Evolutionary conservation across 1,140 invertebrate species (phyloP), one percentile per base, ranked within the genome.

Genomic region (Drosophila repletoides): DNA sequence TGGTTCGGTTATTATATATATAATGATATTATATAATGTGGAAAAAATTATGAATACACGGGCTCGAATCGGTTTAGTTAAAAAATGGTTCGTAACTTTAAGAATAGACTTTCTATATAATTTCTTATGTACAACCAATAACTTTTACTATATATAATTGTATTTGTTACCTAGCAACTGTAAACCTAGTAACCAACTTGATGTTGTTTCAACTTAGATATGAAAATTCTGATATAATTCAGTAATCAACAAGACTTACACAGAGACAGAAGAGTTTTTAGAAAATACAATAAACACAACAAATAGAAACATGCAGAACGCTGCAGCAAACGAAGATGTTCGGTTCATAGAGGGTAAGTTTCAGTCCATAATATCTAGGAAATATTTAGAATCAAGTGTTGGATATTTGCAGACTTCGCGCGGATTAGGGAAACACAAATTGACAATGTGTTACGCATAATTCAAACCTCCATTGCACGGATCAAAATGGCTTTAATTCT

Each of bases 401-500:
- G 14, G 9, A 21, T 33, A 4, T 10, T 7, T 7, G 2, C 12
- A 66, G 63, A 60, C 31, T 66, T 66, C 15, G 45, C 26, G 1
- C 14, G 49, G 12, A 59, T 61, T 33, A 67, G 76, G 0, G 7
- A 34, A 2, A 48, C 22, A 12, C 60, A 58, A 5, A 12, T 81
- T 2, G 63, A 69, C 10, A 60, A 70, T 34, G 72, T 76, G 4
- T n/a, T 72, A 2, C 34, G 15, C 0, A 17, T 76, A 2, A 56
- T 86, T 0, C 22, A 64, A 4, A 14, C 28, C 1, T 53, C 76
- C 0, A 33, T 65, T 22, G 43, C 63, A 0, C 51, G 68, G 0
- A 33, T 86, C 0, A 86, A 76, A 15, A 87, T 86, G 6, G 71
- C 75, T 0, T 40, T 86, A 10, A 66, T 86, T 0, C 7, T 86